Conservation (phyloP, 2,888 invertebrate genomes). For the Rhamnusium bicolor region DNA sequence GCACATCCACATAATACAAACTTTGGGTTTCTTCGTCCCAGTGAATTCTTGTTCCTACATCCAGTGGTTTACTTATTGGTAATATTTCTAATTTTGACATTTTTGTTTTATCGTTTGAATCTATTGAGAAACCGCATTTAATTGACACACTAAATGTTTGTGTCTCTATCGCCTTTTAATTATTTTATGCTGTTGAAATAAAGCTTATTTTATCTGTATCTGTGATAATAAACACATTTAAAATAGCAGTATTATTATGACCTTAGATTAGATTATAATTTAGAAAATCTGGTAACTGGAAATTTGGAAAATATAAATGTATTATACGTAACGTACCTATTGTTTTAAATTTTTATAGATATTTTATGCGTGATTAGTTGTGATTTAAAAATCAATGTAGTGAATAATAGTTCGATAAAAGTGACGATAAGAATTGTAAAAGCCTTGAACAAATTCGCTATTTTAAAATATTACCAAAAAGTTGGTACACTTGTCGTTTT, state of each 20-base stretch:
- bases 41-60: constrained; percentile 80
- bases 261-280: constrained; percentile 1
- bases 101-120: neutral
- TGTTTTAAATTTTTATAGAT: neutral
- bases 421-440: neutral
- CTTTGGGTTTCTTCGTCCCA: constrained; percentile 77
- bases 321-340: no score
- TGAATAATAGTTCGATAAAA: neutral
- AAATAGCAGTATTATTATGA: neutral
- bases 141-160: neutral
- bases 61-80: constrained; percentile 32
- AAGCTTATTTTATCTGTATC: constrained; percentile 11
- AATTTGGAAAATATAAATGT: neutral
- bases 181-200: constrained; percentile 4
- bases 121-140: neutral
- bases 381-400: neutral
- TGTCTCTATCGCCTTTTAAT: constrained; percentile 13
- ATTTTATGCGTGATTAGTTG: neutral
- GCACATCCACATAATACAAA: constrained; percentile 79
- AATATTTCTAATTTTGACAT: constrained; percentile 30
- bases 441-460: neutral
- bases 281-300: neutral
- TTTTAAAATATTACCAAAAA: neutral
- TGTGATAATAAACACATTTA: constrained; percentile 3
- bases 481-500: neutral